These are phyloP conservation scores for Rhynchomys soricoides DNA, from an alignment of 2,113 vertebrate species.

Conservation along the genomic window DNA sequence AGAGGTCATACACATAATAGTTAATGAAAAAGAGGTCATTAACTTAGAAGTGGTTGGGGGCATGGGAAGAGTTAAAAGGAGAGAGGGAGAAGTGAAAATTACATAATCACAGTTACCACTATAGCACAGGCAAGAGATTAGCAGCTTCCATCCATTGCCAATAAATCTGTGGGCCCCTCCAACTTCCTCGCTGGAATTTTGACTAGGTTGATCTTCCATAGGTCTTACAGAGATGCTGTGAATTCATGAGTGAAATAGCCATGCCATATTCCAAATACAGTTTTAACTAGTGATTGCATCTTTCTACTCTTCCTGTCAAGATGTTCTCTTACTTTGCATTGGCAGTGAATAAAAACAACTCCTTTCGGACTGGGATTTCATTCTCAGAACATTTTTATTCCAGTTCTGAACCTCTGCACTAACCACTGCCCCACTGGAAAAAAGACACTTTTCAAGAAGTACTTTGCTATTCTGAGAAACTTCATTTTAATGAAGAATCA, in stretches of 20 bases:
- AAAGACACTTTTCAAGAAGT: background rate
- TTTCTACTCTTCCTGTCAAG: background rate
- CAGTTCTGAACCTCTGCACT: background rate
- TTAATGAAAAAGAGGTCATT: background rate
- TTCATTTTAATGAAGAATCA: background rate
- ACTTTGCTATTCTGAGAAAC: background rate
- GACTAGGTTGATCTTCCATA: background rate
- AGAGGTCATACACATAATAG: background rate
- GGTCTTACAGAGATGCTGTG: background rate
- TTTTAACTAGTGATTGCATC: background rate
- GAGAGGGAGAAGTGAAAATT: background rate
- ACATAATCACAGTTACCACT: background rate
- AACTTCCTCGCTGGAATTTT: background rate
- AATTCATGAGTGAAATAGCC: background rate
- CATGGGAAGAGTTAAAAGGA: background rate
- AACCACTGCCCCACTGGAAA: background rate
- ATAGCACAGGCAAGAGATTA: background rate
- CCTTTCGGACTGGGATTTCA: background rate
- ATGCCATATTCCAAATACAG: background rate
- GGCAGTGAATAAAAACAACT: background rate
- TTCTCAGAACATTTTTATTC: background rate
- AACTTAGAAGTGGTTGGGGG: background rate
- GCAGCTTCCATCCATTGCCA: background rate
- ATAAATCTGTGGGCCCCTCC: background rate
- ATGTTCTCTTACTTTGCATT: background rate